These are phyloP conservation scores for Ectemnius continuus DNA, from an alignment of 2,888 invertebrate species.

Conservation along the genomic window DNA sequence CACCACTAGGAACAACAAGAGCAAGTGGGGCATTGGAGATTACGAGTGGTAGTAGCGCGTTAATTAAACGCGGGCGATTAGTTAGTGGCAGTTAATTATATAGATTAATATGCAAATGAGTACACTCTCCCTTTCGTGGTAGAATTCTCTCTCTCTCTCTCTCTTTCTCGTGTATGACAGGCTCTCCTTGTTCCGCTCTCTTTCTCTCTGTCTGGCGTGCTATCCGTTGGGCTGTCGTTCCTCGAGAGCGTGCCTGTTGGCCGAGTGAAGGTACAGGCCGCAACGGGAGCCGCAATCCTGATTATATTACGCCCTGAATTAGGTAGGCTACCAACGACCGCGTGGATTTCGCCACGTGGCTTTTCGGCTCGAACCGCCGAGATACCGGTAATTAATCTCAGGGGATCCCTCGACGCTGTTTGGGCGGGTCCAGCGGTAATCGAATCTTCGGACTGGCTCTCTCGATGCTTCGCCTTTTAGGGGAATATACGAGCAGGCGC, in stretches of 20 bases:
- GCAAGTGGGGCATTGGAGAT: conserved; percentile 5
- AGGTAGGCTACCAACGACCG: conserved; percentile 27
- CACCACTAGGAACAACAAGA: background rate
- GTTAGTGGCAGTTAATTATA: conserved; percentile 64
- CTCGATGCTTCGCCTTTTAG: background rate
- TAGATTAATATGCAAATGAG: conserved; percentile 66
- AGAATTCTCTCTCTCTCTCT: background rate
- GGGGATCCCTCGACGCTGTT: conserved; percentile 48
- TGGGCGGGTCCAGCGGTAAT: conserved; percentile 25
- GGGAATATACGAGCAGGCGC: no score
- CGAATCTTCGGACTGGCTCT: background rate
- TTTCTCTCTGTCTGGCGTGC: conserved; percentile 12
- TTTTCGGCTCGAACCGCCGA: conserved; percentile 51
- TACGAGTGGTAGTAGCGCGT: conserved; percentile 34
- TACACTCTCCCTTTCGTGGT: background rate
- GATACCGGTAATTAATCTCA: conserved; percentile 56
- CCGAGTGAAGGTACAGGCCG: conserved; percentile 37
- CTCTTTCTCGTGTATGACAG: background rate
- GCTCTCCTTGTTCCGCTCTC: background rate
- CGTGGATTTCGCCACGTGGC: conserved; percentile 35
- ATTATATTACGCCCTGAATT: conserved; percentile 35
- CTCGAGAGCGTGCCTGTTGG: background rate
- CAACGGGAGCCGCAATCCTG: conserved; percentile 32
- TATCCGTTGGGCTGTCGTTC: conserved; percentile 1
- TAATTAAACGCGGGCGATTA: conserved; percentile 67